phyloP scores from a whole-genome alignment of 2,113 vertebrate species.

The Mobula birostris region DNA sequence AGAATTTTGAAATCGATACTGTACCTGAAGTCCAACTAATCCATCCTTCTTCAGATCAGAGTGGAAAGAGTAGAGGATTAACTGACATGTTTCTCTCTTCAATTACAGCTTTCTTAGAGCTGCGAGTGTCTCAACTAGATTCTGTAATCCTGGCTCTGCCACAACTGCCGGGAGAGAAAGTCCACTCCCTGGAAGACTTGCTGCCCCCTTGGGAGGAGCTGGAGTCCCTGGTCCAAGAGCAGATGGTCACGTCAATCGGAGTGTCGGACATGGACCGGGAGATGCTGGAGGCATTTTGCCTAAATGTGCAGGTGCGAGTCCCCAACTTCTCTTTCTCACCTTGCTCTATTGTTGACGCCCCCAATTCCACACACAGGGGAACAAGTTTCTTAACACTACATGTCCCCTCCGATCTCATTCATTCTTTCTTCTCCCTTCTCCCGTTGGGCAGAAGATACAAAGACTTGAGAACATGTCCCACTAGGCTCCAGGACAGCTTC shows the following conservation, averaged over 20 bases:
- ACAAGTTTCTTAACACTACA: background rate
- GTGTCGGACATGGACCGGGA: constrained; percentile 91
- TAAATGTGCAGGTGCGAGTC: constrained; percentile 80
- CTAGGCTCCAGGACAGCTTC: no score
- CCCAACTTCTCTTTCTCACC: background rate
- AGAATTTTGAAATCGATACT: no score
- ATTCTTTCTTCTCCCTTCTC: no score
- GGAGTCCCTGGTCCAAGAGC: constrained; percentile 73
- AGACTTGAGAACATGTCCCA: no score
- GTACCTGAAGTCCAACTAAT: no score
- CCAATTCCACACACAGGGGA: background rate
- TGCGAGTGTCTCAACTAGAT: constrained; percentile 84
- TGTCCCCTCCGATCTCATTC: no score
- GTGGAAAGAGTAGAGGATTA: background rate
- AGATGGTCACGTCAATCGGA: constrained; percentile 83
- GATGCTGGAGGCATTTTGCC: constrained; percentile 82
- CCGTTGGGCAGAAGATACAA: no score
- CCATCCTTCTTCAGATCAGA: background rate
- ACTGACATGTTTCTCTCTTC: background rate
- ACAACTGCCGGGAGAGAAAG: constrained; percentile 62
- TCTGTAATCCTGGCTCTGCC: constrained; percentile 87
- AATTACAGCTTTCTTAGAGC: constrained; percentile 66
- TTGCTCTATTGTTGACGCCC: background rate
- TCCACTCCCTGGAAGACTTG: constrained; percentile 72
- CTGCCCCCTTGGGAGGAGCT: constrained; percentile 86